Evolutionary conservation across 2,888 invertebrate species (phyloP).

Genomic region (Drosophila ezoana): DNA sequence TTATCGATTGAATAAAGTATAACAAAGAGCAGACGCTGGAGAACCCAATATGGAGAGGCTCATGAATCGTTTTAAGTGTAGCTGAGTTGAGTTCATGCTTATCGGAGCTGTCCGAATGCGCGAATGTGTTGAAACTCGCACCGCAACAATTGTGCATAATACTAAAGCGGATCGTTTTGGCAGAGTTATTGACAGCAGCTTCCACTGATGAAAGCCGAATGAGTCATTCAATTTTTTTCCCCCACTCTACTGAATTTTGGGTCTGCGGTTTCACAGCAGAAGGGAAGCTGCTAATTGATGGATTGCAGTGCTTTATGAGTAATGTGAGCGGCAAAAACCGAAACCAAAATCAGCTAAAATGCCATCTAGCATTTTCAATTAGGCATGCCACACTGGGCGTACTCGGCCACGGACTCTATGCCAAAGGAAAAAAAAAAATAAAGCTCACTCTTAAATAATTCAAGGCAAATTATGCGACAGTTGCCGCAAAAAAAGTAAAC

Average conservation of each 20-base stretch:
- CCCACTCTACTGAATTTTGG: slow-evolving; percentile 6
- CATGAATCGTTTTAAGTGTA: slow-evolving; percentile 22
- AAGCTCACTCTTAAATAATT: slow-evolving; percentile 66
- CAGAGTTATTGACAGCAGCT: slow-evolving; percentile 73
- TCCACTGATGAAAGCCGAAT: slow-evolving; percentile 58
- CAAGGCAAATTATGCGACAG: slow-evolving; percentile 77
- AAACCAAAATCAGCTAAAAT: slow-evolving; percentile 32
- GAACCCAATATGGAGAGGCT: slow-evolving; percentile 12
- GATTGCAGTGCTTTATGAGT: slow-evolving; percentile 67
- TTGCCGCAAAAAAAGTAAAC: slow-evolving; percentile 67
- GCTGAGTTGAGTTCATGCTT: slow-evolving; percentile 30
- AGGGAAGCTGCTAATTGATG: slow-evolving; percentile 72
- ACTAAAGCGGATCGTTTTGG: slow-evolving; percentile 51
- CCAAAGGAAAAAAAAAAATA: slow-evolving; percentile 1
- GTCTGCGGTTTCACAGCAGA: slow-evolving; percentile 40
- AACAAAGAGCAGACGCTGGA: slow-evolving; percentile 37
- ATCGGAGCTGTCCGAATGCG: slow-evolving; percentile 40
- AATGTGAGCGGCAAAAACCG: slow-evolving; percentile 39
- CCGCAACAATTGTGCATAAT: slow-evolving; percentile 54
- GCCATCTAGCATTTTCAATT: slow-evolving; percentile 66
- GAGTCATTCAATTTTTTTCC: slow-evolving; percentile 58
- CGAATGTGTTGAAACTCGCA: slow-evolving; percentile 46
- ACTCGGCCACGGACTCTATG: slow-evolving; percentile 15
- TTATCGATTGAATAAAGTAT: slow-evolving; percentile 73
- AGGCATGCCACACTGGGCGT: slow-evolving; percentile 52